phyloP scores from a whole-genome alignment of 2,113 vertebrate species.

The Pycnonotus jocosus region DNA sequence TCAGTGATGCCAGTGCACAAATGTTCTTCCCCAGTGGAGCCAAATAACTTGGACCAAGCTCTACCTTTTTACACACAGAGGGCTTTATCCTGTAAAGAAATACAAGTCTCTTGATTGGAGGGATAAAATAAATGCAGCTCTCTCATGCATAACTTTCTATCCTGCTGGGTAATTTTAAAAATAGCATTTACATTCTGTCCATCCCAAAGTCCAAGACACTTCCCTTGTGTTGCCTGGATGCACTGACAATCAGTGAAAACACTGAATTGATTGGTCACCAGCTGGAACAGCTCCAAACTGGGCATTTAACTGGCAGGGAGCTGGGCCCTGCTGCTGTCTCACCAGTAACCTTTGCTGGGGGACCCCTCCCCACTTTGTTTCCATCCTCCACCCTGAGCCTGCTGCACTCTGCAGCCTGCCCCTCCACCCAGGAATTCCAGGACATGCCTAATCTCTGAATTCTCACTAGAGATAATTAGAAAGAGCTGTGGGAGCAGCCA shows the following conservation, averaged over 20 bases:
- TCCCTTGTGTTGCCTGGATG: slow-evolving; percentile 51
- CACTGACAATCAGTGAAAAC: slow-evolving; percentile 18
- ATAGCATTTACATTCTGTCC: slow-evolving; percentile 55
- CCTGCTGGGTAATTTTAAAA: slow-evolving; percentile 52
- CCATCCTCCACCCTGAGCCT: background rate
- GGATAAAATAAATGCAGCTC: background rate
- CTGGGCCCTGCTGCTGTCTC: background rate
- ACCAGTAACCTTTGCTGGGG: background rate
- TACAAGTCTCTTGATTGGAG: background rate
- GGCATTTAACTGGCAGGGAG: background rate
- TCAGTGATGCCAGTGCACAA: background rate
- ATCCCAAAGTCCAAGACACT: slow-evolving; percentile 49
- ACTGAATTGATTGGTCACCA: slow-evolving; percentile 17
- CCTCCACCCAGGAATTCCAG: background rate
- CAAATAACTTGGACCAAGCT: background rate
- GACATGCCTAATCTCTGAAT: background rate
- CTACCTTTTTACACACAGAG: background rate
- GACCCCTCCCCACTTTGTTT: background rate
- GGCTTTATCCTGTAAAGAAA: slow-evolving; percentile 33
- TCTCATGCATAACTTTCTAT: slow-evolving; percentile 1
- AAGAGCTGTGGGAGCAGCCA: background rate
- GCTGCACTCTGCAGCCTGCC: background rate
- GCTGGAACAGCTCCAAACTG: slow-evolving; percentile 1
- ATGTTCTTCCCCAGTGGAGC: background rate
- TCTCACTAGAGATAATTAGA: background rate